Conservation (phyloP, 2,888 invertebrate species). For the Parapristionchus giblindavisi region DNA sequence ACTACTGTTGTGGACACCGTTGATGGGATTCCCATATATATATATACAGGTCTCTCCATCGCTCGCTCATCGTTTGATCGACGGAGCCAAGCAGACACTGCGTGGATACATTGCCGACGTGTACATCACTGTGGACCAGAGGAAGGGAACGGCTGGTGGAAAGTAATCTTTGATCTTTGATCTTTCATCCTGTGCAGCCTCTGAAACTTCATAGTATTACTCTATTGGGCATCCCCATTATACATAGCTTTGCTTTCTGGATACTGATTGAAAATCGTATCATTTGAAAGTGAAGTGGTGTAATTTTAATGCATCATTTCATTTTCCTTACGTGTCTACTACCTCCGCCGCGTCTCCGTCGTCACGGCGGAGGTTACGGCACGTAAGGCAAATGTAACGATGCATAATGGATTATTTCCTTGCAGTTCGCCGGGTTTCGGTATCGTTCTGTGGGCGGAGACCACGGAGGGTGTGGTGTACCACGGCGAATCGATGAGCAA, state of each 20-base stretch:
- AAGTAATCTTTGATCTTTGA: slow-evolving; percentile 71
- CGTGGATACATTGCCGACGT: slow-evolving; percentile 92
- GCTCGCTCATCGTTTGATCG: slow-evolving; percentile 90
- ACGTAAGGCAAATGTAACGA: too few relatives aligned
- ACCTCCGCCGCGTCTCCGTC: too few relatives aligned
- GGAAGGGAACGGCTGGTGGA: slow-evolving; percentile 86
- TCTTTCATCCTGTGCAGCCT: neutral
- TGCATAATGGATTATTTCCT: too few relatives aligned
- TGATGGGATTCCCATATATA: too few relatives aligned
- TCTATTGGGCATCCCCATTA: neutral
- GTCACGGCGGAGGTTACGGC: too few relatives aligned
- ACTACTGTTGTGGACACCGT: too few relatives aligned
- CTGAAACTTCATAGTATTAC: neutral
- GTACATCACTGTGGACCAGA: slow-evolving; percentile 91
- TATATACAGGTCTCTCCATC: slow-evolving; percentile 88
- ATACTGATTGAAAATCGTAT: too few relatives aligned
- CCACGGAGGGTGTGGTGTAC: slow-evolving; percentile 77
- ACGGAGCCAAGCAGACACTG: slow-evolving; percentile 88
- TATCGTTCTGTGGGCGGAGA: slow-evolving; percentile 87
- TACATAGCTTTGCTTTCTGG: neutral
- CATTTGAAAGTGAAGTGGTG: too few relatives aligned
- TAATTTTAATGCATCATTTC: too few relatives aligned
- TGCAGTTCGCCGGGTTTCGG: slow-evolving; percentile 80
- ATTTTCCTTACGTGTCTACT: too few relatives aligned
- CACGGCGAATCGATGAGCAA: slow-evolving; percentile 62